Conservation (phyloP, 1,140 invertebrate species). For the Drosophila melanica region DNA sequence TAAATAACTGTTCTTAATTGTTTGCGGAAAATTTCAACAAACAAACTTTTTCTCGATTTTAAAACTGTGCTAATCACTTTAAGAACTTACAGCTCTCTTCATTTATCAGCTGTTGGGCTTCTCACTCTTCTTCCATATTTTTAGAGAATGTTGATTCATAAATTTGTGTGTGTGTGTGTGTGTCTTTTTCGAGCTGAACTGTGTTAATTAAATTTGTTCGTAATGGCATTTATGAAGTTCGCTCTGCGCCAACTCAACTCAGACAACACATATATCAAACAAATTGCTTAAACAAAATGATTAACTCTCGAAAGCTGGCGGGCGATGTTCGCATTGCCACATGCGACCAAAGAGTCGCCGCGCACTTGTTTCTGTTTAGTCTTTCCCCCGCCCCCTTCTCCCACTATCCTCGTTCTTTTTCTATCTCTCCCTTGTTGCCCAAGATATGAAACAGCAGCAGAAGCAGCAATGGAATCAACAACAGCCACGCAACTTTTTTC, state of each 20-base stretch:
- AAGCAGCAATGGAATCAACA: slow-evolving; percentile 26
- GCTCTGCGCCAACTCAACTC: not conserved
- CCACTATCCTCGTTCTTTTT: slow-evolving; percentile 3
- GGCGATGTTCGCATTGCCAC: slow-evolving; percentile 15
- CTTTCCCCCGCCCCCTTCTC: slow-evolving; percentile 1
- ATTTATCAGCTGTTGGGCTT: not conserved
- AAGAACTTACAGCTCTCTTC: not conserved
- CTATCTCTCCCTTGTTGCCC: slow-evolving; percentile 3
- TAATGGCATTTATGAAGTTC: slow-evolving; percentile 50
- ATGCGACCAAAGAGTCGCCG: slow-evolving; percentile 20
- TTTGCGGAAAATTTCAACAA: not conserved
- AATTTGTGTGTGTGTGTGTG: not conserved
- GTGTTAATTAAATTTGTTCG: slow-evolving; percentile 43
- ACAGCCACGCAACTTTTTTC: slow-evolving; percentile 71
- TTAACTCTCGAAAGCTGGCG: slow-evolving; percentile 57
- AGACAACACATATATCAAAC: slow-evolving; percentile 63
- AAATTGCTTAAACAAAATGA: slow-evolving; percentile 73
- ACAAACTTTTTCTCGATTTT: too few relatives aligned
- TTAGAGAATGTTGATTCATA: slow-evolving; percentile 14
- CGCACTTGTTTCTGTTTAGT: slow-evolving; percentile 22
- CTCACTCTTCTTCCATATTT: not conserved
- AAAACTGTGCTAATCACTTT: not conserved
- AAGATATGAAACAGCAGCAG: slow-evolving; percentile 4
- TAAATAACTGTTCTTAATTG: too few relatives aligned
- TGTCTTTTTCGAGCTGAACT: not conserved